Percentiles rank a stretch among this genome's conserved stretches.
These are phyloP conservation scores for Drosophila azteca DNA, from an alignment of 1,140 invertebrate species.

Conservation along the genomic window DNA sequence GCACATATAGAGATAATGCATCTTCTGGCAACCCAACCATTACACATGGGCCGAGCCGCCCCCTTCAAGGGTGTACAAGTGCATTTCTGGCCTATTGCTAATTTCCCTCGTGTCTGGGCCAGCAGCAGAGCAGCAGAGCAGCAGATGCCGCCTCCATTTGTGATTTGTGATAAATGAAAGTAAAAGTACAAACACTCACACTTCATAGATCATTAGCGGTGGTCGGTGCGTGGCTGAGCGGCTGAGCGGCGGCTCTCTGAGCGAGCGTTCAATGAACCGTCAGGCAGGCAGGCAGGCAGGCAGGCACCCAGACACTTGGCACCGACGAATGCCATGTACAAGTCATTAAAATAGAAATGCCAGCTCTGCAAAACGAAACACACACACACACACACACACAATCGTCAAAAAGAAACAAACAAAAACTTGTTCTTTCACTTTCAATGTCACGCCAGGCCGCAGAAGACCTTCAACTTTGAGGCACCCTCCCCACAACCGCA, in stretches of 20 bases:
- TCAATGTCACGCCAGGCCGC: constrained; percentile 73
- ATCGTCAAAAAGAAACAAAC: constrained; percentile 12
- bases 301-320: background rate
- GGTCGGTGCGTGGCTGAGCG: constrained; percentile 29
- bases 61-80: constrained; percentile 5
- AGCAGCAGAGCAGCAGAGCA: constrained; percentile 8
- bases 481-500: constrained; percentile 20
- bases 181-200: constrained; percentile 74
- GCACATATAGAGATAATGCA: too few relatives aligned
- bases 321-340: constrained; percentile 48
- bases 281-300: background rate
- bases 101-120: constrained; percentile 57
- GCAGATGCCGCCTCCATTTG: constrained; percentile 74
- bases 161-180: constrained; percentile 71
- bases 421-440: constrained; percentile 82
- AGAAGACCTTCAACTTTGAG: constrained; percentile 75
- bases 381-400: constrained; percentile 18
- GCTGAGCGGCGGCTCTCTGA: constrained; percentile 10
- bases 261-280: constrained; percentile 67
- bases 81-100: constrained; percentile 61
- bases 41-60: too few relatives aligned
- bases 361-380: background rate
- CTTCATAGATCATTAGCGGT: constrained; percentile 79
- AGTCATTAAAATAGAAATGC: constrained; percentile 78
- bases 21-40: too few relatives aligned